phyloP scores from a whole-genome alignment of 1,140 invertebrate species.

The Papilio aristodemus region DNA sequence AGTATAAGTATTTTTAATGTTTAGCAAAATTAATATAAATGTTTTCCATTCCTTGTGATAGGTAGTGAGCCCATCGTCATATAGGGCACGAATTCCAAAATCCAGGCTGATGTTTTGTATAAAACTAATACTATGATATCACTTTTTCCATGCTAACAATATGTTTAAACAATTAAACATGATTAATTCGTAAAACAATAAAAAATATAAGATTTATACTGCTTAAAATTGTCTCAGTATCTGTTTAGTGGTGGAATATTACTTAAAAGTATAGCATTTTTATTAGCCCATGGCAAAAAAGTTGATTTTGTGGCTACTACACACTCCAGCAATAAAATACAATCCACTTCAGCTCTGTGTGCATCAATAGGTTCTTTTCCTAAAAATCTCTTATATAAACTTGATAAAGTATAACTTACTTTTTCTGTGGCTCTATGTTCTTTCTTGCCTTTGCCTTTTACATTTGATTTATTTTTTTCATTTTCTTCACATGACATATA shows the following conservation, averaged over 20 bases:
- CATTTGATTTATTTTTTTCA: conserved; percentile 20
- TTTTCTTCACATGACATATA: conserved; percentile 41
- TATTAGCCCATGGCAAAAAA: conserved; percentile 81
- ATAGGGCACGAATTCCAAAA: too few species aligned
- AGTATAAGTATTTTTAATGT: too few species aligned
- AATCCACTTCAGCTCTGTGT: conserved; percentile 83
- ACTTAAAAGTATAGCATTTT: conserved; percentile 66
- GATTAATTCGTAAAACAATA: too few species aligned
- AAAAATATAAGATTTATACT: too few species aligned
- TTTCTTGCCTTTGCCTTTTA: conserved; percentile 42
- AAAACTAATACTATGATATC: too few species aligned
- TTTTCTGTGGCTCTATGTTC: conserved; percentile 42
- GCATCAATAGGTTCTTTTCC: conserved; percentile 60
- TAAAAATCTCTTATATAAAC: conserved; percentile 80
- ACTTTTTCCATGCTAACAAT: too few species aligned
- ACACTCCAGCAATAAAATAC: conserved; percentile 79
- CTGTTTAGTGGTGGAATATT: conserved; percentile 42
- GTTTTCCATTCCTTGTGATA: too few species aligned
- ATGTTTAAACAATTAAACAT: too few species aligned
- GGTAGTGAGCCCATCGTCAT: too few species aligned
- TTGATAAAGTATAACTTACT: conserved; percentile 75
- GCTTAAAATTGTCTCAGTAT: not conserved
- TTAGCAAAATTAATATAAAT: too few species aligned
- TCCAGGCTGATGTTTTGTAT: too few species aligned
- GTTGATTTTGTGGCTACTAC: conserved; percentile 72